Conservation (phyloP, 2,797 vertebrate species). For the Lutjanus argentimaculatus region DNA sequence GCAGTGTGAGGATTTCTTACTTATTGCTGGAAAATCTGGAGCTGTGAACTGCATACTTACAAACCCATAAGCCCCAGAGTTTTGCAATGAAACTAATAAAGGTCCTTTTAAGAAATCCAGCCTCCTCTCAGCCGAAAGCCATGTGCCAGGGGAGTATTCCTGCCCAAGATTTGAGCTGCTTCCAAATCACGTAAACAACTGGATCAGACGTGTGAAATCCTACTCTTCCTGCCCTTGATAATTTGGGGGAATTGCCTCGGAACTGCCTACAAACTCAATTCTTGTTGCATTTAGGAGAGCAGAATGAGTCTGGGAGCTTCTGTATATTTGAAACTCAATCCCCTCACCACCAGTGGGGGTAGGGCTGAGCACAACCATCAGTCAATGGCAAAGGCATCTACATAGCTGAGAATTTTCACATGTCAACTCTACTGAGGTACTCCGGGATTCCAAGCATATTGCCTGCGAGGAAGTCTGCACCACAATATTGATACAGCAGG, state of each 20-base stretch:
- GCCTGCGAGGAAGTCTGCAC: slow-evolving; percentile 54
- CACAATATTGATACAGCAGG: slow-evolving; percentile 67
- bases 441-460: slow-evolving; percentile 78
- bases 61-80: slow-evolving; percentile 78
- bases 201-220: slow-evolving; percentile 64
- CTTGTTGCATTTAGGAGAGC: slow-evolving; percentile 30
- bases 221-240: slow-evolving; percentile 38
- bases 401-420: slow-evolving; percentile 82
- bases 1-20: slow-evolving; percentile 67
- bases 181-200: slow-evolving; percentile 75
- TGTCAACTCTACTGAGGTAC: slow-evolving; percentile 74
- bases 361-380: slow-evolving; percentile 39
- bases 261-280: slow-evolving; percentile 41
- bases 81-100: slow-evolving; percentile 85
- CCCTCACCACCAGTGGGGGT: slow-evolving; percentile 47
- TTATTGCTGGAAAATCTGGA: slow-evolving; percentile 79
- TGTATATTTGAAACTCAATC: slow-evolving; percentile 66
- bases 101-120: slow-evolving; percentile 81
- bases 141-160: slow-evolving; percentile 62
- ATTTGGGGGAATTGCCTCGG: slow-evolving; percentile 48
- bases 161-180: slow-evolving; percentile 58
- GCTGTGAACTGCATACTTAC: slow-evolving; percentile 77
- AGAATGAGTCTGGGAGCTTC: slow-evolving; percentile 34
- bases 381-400: slow-evolving; percentile 61
- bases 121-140: slow-evolving; percentile 63